Evolutionary conservation across 2,113 vertebrate genomes (phyloP).

Genomic region (Sitta europaea): DNA sequence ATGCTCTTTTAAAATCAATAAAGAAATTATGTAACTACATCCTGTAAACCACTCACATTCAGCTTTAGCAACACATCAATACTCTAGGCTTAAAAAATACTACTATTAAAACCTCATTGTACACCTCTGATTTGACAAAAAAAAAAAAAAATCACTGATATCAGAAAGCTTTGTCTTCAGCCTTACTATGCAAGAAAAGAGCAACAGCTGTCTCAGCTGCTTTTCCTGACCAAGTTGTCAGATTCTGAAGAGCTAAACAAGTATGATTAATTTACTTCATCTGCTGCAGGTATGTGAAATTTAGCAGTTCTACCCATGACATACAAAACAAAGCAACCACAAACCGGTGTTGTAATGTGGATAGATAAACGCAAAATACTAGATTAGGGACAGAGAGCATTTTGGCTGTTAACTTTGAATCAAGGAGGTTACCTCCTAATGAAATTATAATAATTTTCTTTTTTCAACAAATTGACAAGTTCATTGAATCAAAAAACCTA

Average conservation of each 20-base stretch:
- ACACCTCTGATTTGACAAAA: background rate
- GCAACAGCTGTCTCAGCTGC: background rate
- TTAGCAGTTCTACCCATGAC: background rate
- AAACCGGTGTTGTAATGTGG: background rate
- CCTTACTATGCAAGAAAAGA: background rate
- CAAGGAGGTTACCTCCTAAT: accelerated
- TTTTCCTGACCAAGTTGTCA: background rate
- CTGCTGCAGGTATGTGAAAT: background rate
- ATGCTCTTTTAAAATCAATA: background rate
- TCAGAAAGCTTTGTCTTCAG: background rate
- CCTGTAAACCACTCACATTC: background rate
- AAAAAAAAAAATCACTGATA: background rate
- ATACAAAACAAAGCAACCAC: background rate
- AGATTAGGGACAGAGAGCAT: background rate
- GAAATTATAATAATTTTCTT: background rate
- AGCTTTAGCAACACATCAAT: background rate
- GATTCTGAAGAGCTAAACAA: background rate
- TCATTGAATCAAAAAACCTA: background rate
- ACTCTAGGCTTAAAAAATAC: background rate
- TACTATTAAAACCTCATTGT: background rate
- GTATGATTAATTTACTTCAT: background rate
- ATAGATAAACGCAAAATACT: background rate
- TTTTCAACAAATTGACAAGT: background rate
- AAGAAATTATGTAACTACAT: background rate
- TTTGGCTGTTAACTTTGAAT: background rate